These are phyloP conservation scores for Drosophila orena DNA, from an alignment of 1,140 invertebrate species.

Conservation along the genomic window DNA sequence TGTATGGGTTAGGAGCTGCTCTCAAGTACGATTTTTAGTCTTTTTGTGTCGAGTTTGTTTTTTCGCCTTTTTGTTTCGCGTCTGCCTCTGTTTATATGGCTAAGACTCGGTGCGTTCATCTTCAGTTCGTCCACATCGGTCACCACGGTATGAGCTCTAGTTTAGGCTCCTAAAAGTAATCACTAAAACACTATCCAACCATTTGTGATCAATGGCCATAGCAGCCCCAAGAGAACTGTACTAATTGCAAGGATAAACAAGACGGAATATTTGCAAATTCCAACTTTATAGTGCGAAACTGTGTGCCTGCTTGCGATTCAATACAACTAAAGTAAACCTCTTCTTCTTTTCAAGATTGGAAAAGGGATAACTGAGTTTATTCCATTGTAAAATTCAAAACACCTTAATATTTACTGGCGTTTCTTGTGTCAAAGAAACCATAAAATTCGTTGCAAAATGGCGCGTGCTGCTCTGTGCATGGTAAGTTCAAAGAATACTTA, in stretches of 20 bases:
- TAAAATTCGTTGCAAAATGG: slow-evolving; percentile 76
- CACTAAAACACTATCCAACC: slow-evolving; percentile 23
- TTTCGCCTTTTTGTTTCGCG: slow-evolving; percentile 42
- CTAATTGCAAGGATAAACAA: slow-evolving; percentile 57
- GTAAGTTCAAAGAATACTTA: slow-evolving; percentile 58
- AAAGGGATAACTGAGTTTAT: slow-evolving; percentile 71
- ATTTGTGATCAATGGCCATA: slow-evolving; percentile 30
- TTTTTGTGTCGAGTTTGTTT: slow-evolving; percentile 38
- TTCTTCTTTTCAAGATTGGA: slow-evolving; percentile 77
- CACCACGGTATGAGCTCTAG: slow-evolving; percentile 84
- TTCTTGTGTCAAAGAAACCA: slow-evolving; percentile 66
- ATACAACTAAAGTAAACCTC: slow-evolving; percentile 23
- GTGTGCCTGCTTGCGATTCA: slow-evolving; percentile 6
- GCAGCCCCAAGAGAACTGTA: slow-evolving; percentile 30
- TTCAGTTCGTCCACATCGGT: slow-evolving; percentile 85
- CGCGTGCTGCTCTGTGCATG: slow-evolving; percentile 84
- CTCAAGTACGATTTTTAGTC: slow-evolving; percentile 56
- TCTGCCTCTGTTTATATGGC: slow-evolving; percentile 81
- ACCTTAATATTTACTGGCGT: slow-evolving; percentile 70
- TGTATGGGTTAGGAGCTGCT: slow-evolving; percentile 41
- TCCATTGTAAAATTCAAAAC: slow-evolving; percentile 59
- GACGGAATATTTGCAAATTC: slow-evolving; percentile 19
- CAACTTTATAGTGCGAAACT: slow-evolving; percentile 43
- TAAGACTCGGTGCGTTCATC: slow-evolving; percentile 79
- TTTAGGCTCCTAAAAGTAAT: slow-evolving; percentile 75